Base-by-base conservation (phyloP, 2,797 vertebrate species). In the Myripristis murdjan region DNA sequence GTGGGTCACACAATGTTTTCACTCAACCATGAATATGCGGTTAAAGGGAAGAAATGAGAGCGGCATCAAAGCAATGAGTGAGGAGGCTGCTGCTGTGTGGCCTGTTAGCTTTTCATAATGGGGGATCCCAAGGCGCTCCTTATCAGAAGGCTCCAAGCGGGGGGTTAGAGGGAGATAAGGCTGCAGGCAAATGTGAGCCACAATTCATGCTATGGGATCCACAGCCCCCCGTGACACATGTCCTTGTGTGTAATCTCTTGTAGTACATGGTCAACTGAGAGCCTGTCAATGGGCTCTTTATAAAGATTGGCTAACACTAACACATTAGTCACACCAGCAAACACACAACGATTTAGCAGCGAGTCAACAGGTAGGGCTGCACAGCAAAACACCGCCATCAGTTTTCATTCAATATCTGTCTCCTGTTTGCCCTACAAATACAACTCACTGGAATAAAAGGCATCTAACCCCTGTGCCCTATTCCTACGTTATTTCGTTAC, bases 181-280 rank as follows among this genome's bases (percentile, higher is more conserved):
- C 68, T 70, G 26, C 22, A 70, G 72, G 72, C 77, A 67, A 67
- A 77, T 67, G 75, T 75, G 79, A 71, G 82, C 63, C 75, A 66
- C 69, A 69, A 77, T 84, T 89, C 79, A 83, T 73, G 77, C 75
- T 76, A 61, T 73, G 83, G 73, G 82, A 84, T 66, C 62, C 55
- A 48, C 54, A 33, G 70, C 46, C 71, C 59, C 79, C 79, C 33
- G 73, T 78, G 85, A 93, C 93, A 93, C 89, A 87, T 90, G 90
- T 92, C 85, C 89, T 81, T 82, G 89, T 83, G 85, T 89, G 89
- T 94, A 94, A 94, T 94, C 93, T 93, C 82, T 78, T 90, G 92
- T 92, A 87, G 76, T 79, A 94, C 93, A 92, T 43, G 90, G 78
- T 87, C 85, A 90, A 75, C 87, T 73, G 81, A 90, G 85, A 90